Percentiles rank a stretch among this genome's conserved stretches.
These are phyloP conservation scores for Chroicocephalus ridibundus DNA, from an alignment of 2,113 vertebrate genomes.

Conservation along the genomic window DNA sequence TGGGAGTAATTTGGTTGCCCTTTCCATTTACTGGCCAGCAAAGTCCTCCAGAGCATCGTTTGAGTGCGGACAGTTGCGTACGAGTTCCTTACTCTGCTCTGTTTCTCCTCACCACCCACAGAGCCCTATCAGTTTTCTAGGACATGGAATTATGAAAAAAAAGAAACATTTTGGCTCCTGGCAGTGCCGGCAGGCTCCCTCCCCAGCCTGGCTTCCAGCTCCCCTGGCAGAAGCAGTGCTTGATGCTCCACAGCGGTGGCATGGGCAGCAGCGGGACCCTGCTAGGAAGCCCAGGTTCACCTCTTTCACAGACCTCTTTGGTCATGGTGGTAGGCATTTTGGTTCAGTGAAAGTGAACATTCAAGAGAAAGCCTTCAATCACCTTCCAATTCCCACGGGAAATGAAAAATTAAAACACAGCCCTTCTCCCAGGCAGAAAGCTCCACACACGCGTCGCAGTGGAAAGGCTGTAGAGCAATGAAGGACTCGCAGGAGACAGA, in stretches of 20 bases:
- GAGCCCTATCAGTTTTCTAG: not conserved
- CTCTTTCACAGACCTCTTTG: not conserved
- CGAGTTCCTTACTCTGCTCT: not conserved
- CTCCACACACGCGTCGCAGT: rapidly evolving
- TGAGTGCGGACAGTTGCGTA: not conserved
- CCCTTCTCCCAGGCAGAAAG: no score
- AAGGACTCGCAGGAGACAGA: not conserved
- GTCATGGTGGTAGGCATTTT: rapidly evolving
- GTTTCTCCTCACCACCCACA: not conserved
- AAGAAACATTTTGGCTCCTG: no score
- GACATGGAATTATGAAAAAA: not conserved
- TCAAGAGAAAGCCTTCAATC: not conserved
- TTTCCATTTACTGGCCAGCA: not conserved
- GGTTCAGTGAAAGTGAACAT: not conserved
- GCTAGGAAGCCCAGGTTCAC: not conserved
- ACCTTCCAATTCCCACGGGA: not conserved
- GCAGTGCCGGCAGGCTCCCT: not conserved
- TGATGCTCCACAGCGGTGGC: rapidly evolving
- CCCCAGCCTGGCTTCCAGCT: not conserved
- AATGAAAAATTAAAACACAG: no score
- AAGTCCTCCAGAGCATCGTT: rapidly evolving
- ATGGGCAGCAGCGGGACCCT: not conserved
- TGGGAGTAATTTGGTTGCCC: not conserved
- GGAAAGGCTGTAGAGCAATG: not conserved
- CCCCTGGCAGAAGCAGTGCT: not conserved